Percentiles rank a stretch among this genome's conserved stretches.
Conservation (phyloP, 2,888 invertebrate genomes). For the Mamestra brassicae region DNA sequence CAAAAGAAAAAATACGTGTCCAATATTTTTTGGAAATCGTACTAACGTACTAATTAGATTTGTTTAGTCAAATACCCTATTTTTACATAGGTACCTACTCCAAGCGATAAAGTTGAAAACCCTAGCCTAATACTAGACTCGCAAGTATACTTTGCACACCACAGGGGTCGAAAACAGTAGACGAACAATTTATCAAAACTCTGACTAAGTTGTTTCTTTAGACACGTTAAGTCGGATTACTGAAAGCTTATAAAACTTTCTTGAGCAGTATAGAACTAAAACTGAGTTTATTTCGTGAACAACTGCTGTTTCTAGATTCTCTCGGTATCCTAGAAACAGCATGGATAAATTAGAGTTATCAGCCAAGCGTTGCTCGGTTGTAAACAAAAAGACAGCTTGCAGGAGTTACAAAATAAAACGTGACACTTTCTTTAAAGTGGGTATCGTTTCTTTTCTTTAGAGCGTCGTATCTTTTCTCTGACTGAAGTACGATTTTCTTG, state of each 20-base stretch:
- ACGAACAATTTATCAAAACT: constrained; percentile 50
- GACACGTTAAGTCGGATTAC: constrained; percentile 44
- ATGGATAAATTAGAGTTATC: constrained; percentile 21
- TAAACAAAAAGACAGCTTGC: constrained; percentile 38
- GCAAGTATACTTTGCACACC: constrained; percentile 12
- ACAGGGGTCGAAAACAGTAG: constrained; percentile 36
- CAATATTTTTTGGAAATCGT: no score
- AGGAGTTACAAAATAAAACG: constrained; percentile 37
- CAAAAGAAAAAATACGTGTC: no score
- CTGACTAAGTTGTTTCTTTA: constrained; percentile 37
- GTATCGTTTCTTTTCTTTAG: constrained; percentile 30
- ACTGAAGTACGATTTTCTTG: neutral
- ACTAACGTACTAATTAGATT: no score
- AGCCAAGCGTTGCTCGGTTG: constrained; percentile 2
- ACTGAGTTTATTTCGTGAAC: constrained; percentile 16
- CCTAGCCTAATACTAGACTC: neutral
- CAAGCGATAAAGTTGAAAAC: neutral
- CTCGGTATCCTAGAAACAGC: constrained; percentile 6
- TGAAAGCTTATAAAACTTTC: constrained; percentile 44
- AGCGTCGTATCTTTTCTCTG: constrained; percentile 6
- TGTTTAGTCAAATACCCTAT: no score
- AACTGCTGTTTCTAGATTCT: constrained; percentile 26
- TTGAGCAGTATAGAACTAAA: constrained; percentile 31
- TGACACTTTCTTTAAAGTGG: constrained; percentile 40
- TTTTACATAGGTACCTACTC: neutral